These are phyloP conservation scores for Aromia moschata DNA, from an alignment of 2,888 invertebrate species.

Conservation along the genomic window DNA sequence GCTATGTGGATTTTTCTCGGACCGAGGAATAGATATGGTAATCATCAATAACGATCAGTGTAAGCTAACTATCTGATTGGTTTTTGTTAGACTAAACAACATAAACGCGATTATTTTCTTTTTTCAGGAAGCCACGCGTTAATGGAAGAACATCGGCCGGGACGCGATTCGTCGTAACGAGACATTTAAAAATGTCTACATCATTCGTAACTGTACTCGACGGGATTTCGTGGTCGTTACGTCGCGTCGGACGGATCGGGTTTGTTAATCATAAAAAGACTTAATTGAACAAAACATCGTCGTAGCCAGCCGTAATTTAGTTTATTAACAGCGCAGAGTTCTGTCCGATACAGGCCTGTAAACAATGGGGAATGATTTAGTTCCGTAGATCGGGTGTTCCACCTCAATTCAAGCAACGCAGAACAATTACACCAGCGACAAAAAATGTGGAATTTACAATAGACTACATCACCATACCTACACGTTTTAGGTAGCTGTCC, in stretches of 20 bases:
- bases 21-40: too few species aligned
- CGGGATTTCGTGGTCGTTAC: conserved; percentile 34
- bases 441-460: too few species aligned
- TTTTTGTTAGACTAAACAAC: too few species aligned
- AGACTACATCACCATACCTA: too few species aligned
- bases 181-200: conserved; percentile 33
- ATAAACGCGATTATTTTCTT: background rate
- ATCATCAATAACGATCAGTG: too few species aligned
- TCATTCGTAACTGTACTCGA: conserved; percentile 34
- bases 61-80: too few species aligned
- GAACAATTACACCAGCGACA: too few species aligned
- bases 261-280: conserved; percentile 29
- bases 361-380: conserved; percentile 22
- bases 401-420: background rate
- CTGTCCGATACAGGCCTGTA: conserved; percentile 26
- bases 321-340: conserved; percentile 33
- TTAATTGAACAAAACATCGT: conserved; percentile 36
- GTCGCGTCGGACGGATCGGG: conserved; percentile 21
- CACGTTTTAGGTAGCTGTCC: too few species aligned
- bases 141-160: conserved; percentile 1
- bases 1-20: too few species aligned
- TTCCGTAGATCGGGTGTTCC: conserved; percentile 14
- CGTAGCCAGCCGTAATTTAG: conserved; percentile 33
- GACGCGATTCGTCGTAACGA: background rate
- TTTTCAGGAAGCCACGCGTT: background rate